phyloP scores from a whole-genome alignment of 1,140 invertebrate genomes.

The Philopotamus ludificatus region DNA sequence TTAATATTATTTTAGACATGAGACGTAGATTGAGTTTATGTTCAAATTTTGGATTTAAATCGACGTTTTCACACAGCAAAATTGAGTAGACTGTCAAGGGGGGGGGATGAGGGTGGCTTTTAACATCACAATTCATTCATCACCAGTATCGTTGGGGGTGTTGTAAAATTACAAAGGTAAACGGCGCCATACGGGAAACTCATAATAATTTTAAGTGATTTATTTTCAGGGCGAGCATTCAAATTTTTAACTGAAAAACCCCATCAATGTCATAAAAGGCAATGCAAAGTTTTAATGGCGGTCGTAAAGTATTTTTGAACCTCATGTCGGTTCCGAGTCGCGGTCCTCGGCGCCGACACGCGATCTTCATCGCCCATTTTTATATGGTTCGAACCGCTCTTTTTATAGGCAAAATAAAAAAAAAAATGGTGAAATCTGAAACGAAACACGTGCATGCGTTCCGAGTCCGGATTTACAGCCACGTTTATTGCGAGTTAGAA shows the following conservation, averaged over 20 bases:
- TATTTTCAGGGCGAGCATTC: slow-evolving; percentile 1
- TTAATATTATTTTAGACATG: too few relatives aligned
- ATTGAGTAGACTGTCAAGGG: too few relatives aligned
- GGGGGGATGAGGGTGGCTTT: too few relatives aligned
- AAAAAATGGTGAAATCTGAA: too few relatives aligned
- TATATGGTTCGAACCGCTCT: background rate
- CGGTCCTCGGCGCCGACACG: background rate
- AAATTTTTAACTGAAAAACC: slow-evolving; percentile 22
- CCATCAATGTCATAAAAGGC: slow-evolving; percentile 24
- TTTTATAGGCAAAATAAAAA: background rate
- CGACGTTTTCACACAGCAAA: too few relatives aligned
- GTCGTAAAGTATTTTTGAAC: slow-evolving; percentile 1
- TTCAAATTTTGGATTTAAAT: too few relatives aligned
- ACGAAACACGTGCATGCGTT: background rate
- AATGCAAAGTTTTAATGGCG: slow-evolving; percentile 18
- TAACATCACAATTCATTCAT: too few relatives aligned
- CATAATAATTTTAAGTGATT: background rate
- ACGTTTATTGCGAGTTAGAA: background rate
- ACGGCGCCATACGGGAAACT: background rate
- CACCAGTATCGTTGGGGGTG: too few relatives aligned
- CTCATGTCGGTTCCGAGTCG: background rate
- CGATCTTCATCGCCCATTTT: background rate
- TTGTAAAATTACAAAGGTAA: background rate
- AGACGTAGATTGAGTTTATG: too few relatives aligned
- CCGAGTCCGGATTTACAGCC: background rate